Evolutionary conservation across 2,113 vertebrate genomes (phyloP).

Genomic region (Galbula dea): DNA sequence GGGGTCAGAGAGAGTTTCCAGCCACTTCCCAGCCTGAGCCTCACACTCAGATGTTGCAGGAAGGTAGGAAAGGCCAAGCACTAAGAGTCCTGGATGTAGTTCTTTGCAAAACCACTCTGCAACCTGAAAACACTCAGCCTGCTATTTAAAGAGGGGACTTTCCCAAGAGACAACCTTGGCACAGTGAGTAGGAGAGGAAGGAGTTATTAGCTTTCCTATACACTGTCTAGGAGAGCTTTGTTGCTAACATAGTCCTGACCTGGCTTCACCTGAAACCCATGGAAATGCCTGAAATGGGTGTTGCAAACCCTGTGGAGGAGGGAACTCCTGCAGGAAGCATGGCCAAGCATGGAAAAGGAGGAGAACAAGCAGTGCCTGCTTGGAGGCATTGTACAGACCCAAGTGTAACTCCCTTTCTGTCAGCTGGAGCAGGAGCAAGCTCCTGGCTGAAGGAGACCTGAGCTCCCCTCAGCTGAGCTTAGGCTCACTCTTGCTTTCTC

Average conservation of each 20-base stretch:
- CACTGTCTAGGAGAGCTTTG: not conserved
- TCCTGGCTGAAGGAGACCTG: not conserved
- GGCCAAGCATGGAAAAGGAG: not conserved
- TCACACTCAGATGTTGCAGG: not conserved
- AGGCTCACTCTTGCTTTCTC: not conserved
- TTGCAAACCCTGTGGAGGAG: not conserved
- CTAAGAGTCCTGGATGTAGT: not conserved
- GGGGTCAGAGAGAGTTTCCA: not conserved
- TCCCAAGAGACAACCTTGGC: not conserved
- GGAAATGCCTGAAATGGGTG: not conserved
- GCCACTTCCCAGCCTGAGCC: not conserved
- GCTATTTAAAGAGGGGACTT: not conserved
- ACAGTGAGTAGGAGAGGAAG: not conserved
- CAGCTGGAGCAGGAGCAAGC: not conserved
- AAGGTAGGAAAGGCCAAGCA: not conserved
- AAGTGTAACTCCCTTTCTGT: not conserved
- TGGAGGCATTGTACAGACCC: not conserved
- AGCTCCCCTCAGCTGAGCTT: not conserved
- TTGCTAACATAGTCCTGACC: not conserved
- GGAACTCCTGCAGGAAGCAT: not conserved
- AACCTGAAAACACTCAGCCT: not conserved
- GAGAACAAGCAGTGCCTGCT: not conserved
- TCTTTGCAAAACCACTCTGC: not conserved
- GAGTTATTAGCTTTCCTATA: not conserved
- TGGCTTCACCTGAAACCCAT: not conserved